Percentiles rank a stretch among this genome's conserved stretches.
Conservation (phyloP, 2,113 vertebrate genomes). For the Dolichallabes microphthalmus region DNA sequence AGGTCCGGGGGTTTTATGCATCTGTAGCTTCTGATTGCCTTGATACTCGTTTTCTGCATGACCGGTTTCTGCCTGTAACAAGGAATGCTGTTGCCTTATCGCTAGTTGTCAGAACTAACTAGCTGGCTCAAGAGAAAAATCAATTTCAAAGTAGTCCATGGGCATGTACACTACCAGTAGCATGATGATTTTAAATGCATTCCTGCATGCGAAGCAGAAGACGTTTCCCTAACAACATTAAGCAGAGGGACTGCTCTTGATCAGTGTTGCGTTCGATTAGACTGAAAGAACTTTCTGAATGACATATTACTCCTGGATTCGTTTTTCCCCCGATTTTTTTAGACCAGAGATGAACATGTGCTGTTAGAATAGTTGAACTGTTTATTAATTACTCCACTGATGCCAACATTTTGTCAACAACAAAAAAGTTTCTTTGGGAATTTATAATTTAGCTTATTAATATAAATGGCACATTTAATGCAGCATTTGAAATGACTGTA, state of each 20-base stretch:
- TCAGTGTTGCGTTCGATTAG: constrained; percentile 7
- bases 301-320: constrained; percentile 20
- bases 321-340: constrained; percentile 6
- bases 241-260: constrained; percentile 17
- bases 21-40: constrained; percentile 41
- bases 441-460: neutral
- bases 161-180: constrained; percentile 48
- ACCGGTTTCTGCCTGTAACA: constrained; percentile 42
- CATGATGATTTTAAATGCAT: constrained; percentile 44
- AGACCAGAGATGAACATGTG: constrained; percentile 14
- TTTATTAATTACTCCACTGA: neutral
- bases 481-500: neutral
- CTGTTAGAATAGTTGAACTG: neutral
- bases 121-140: constrained; percentile 40
- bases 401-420: constrained; percentile 29
- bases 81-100: constrained; percentile 49
- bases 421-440: neutral
- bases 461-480: neutral
- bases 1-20: constrained; percentile 19
- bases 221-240: constrained; percentile 23
- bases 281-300: constrained; percentile 14
- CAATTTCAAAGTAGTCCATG: constrained; percentile 28
- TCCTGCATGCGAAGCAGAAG: constrained; percentile 45
- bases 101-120: constrained; percentile 35
- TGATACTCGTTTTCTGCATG: constrained; percentile 53